phyloP scores from a whole-genome alignment of 1,140 invertebrate genomes.

The Scaptodrosophila lebanonensis region DNA sequence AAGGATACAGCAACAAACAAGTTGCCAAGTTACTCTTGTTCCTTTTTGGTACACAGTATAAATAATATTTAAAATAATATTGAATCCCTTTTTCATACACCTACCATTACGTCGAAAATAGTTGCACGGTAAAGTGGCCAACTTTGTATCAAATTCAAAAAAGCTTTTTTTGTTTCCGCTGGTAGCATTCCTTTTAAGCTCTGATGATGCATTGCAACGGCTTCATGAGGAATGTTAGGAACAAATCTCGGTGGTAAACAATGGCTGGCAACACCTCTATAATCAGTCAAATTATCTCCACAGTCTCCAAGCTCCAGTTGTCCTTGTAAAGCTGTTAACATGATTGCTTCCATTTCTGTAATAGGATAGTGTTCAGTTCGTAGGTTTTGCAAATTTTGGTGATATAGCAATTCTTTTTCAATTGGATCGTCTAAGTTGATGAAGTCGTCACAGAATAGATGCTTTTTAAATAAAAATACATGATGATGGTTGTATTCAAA shows the following conservation, averaged over 20 bases:
- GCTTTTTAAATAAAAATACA: slow-evolving; percentile 93
- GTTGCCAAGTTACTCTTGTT: too few species aligned
- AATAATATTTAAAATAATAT: slow-evolving; percentile 29
- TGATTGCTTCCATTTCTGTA: slow-evolving; percentile 94
- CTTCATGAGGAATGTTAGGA: slow-evolving; percentile 84
- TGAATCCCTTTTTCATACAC: slow-evolving; percentile 19
- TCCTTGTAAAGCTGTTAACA: slow-evolving; percentile 94
- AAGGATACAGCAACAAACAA: too few species aligned
- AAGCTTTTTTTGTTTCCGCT: slow-evolving; percentile 92
- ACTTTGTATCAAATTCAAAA: slow-evolving; percentile 94
- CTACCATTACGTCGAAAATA: slow-evolving; percentile 93
- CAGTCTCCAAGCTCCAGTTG: slow-evolving; percentile 95
- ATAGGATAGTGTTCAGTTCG: slow-evolving; percentile 93
- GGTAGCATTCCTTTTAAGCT: slow-evolving; percentile 90
- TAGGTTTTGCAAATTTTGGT: slow-evolving; percentile 94
- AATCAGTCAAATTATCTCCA: slow-evolving; percentile 83
- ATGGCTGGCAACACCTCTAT: slow-evolving; percentile 85
- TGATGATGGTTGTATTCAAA: slow-evolving; percentile 78
- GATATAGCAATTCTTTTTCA: slow-evolving; percentile 97
- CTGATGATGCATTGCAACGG: slow-evolving; percentile 91
- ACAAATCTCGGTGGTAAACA: slow-evolving; percentile 90
- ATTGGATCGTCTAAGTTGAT: slow-evolving; percentile 91
- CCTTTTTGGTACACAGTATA: too few species aligned
- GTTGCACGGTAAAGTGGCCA: slow-evolving; percentile 95
- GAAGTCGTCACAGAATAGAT: slow-evolving; percentile 91